Percentiles rank a stretch among this genome's conserved stretches.
phyloP scores from a whole-genome alignment of 2,888 invertebrate species.

The Meliscaeva auricollis region DNA sequence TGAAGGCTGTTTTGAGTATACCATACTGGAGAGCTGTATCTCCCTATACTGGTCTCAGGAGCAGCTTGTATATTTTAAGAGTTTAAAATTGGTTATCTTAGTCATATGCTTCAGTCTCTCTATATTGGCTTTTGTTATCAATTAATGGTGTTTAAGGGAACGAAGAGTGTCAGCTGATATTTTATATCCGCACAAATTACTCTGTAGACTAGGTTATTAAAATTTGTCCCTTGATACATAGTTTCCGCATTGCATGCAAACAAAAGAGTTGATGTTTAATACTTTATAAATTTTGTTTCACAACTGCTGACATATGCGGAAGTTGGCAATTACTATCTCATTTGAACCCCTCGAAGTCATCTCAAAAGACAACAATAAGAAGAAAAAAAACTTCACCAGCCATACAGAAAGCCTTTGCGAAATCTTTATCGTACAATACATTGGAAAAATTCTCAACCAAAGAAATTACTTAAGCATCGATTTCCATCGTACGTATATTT shows the following conservation, averaged over 20 bases:
- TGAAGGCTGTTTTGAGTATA: too few species aligned
- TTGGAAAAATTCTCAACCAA: constrained; percentile 25
- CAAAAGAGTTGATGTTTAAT: not conserved
- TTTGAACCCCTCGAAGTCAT: not conserved
- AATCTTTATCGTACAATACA: constrained; percentile 54
- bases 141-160: too few species aligned
- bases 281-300: not conserved
- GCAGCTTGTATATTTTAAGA: too few species aligned
- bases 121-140: too few species aligned
- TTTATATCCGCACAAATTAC: too few species aligned
- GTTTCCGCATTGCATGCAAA: not conserved
- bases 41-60: too few species aligned
- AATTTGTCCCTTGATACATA: too few species aligned
- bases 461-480: constrained; percentile 66
- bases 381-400: not conserved
- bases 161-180: too few species aligned
- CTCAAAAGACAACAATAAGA: not conserved
- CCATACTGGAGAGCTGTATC: too few species aligned
- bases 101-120: too few species aligned
- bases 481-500: constrained; percentile 14
- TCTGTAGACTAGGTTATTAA: too few species aligned
- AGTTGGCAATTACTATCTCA: not conserved
- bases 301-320: not conserved
- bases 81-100: too few species aligned
- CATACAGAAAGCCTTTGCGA: not conserved